These are phyloP conservation scores for Forbesichthys papilliferus DNA, from an alignment of 2,113 vertebrate genomes.

Conservation along the genomic window DNA sequence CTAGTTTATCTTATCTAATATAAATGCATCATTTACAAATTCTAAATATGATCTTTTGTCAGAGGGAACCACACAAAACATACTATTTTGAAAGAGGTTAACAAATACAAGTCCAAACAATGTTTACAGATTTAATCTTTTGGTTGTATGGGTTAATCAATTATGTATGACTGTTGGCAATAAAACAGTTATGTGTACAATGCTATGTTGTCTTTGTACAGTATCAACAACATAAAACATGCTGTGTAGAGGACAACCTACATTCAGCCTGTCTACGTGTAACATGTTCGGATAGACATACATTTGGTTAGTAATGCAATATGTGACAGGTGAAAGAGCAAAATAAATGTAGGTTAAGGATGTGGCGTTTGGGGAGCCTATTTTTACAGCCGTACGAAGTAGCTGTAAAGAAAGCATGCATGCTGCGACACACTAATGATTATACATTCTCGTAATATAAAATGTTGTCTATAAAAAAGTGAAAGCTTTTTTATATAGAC, in stretches of 20 bases:
- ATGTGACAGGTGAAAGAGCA: background rate
- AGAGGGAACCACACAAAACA: slow-evolving; percentile 62
- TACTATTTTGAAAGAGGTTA: slow-evolving; percentile 68
- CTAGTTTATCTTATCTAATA: slow-evolving; percentile 61
- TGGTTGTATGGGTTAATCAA: slow-evolving; percentile 73
- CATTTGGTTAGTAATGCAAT: background rate
- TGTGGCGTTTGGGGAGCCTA: background rate
- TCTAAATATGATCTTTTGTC: slow-evolving; percentile 68
- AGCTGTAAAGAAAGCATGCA: background rate
- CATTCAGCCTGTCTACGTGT: background rate
- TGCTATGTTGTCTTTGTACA: slow-evolving; percentile 14
- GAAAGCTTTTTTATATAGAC: background rate
- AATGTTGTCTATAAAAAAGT: background rate
- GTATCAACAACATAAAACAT: background rate
- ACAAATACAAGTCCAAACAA: slow-evolving; percentile 69
- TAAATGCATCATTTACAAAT: slow-evolving; percentile 68
- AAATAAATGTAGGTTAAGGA: background rate
- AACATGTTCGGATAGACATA: background rate
- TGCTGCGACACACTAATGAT: background rate
- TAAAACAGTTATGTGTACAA: slow-evolving; percentile 75
- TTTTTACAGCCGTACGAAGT: background rate
- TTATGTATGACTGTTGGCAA: slow-evolving; percentile 80
- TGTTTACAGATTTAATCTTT: slow-evolving; percentile 76
- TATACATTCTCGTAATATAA: background rate
- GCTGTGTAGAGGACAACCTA: background rate